Base-by-base conservation (phyloP, 2,888 invertebrate species). In the Pseudococcus jackbeardsleyi region DNA sequence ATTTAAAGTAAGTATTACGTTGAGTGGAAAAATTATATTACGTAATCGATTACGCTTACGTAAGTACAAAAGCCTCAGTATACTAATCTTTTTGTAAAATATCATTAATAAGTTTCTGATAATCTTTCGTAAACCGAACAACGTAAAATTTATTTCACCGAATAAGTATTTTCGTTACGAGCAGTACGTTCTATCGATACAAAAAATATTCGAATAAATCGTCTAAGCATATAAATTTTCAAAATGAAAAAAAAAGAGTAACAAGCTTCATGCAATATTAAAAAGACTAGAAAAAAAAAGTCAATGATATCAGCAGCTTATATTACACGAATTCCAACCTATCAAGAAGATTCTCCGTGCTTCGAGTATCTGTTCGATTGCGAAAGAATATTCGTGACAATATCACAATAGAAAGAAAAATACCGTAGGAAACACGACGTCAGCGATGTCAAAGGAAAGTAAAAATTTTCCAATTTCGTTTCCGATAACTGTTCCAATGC, bases 401-500 rank as follows among this genome's bases (percentile, higher is more conserved):
- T 33, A 33, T 68, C 26, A 72, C 72, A 72, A 72, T 33, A 42
- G 72, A 26, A 72, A 33, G 19, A 33, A 72, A 72, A 72, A 72
- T 72, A 72, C 72, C 39, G 17, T 11, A 72, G 17, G 72, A 72
- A 72, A 72, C 17, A 72, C 33, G 22, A 22, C n/a, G 72, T 72
- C 72, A 72, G 33, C 17, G 33, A 17, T 72, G 72, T 72, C 72
- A 72, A 72, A 72, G 72, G 33, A 72, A 33, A 72, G 72, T 72
- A 72, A 72, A 72, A 72, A 72, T 72, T 72, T 72, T 72, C 12
- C 72, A 72, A 72, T 72, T 72, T 39, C 72, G 33, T 33, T 72
- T 72, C 72, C 72, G 72, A 72, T 72, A 72, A 72, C 33, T 72
- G 33, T 72, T 72, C 72, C 15, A 19, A 72, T 33, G 17, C 72